Percentiles rank a stretch among this genome's conserved stretches.
Conservation (phyloP, 1,140 invertebrate genomes). For the Venturia canescens region DNA sequence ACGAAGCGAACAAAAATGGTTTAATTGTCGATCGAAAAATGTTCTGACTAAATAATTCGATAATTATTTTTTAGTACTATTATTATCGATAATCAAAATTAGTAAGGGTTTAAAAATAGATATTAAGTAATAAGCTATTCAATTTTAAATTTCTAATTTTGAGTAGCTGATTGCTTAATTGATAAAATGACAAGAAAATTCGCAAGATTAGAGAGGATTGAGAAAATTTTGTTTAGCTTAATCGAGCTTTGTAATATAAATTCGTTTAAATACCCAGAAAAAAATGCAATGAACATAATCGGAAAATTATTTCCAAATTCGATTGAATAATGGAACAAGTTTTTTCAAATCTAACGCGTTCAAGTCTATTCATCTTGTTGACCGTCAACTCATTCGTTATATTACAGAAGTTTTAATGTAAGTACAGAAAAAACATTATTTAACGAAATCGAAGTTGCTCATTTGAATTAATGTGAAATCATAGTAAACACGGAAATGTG, state of each 20-base stretch:
- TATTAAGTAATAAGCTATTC: too few species aligned
- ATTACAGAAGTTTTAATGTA: neutral
- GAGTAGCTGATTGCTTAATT: neutral
- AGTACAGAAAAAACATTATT: neutral
- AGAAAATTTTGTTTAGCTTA: neutral
- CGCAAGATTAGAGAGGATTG: neutral
- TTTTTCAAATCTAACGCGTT: neutral
- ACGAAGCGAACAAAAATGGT: neutral
- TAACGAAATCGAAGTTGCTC: neutral
- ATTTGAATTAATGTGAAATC: neutral
- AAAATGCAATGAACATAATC: too few species aligned
- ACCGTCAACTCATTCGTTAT: neutral
- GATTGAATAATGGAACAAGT: neutral
- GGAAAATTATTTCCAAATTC: neutral
- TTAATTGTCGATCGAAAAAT: too few species aligned
- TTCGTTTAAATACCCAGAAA: too few species aligned
- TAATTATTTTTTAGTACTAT: too few species aligned
- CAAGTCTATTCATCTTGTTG: neutral
- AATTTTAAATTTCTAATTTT: too few species aligned
- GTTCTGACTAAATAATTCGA: too few species aligned
- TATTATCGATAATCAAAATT: too few species aligned
- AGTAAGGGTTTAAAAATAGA: too few species aligned
- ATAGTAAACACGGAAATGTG: neutral
- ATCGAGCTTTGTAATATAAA: too few species aligned
- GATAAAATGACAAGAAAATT: neutral